These are phyloP conservation scores for Spheniscus mendiculus DNA, from an alignment of 2,113 vertebrate species.

Conservation along the genomic window DNA sequence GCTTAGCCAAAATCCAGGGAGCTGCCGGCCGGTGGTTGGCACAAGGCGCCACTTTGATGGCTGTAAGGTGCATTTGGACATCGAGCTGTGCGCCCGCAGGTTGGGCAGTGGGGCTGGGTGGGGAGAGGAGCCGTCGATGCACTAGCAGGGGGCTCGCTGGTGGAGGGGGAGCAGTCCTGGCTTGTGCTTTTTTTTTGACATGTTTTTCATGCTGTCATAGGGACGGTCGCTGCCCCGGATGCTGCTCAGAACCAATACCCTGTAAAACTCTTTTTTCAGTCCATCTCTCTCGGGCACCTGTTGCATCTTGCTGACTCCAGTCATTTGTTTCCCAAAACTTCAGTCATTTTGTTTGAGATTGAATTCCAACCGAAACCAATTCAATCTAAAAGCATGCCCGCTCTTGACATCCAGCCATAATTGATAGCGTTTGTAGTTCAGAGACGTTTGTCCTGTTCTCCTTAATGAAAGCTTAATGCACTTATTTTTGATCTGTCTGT, in stretches of 20 bases:
- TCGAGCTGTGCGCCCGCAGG: fast-evolving
- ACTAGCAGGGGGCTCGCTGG: fast-evolving
- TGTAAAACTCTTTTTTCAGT: no score
- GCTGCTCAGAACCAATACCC: background rate
- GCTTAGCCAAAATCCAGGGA: background rate
- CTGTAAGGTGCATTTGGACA: background rate
- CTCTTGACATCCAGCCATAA: background rate
- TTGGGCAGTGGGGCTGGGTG: fast-evolving
- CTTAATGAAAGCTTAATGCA: background rate
- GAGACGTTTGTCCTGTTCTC: background rate
- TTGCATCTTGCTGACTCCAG: background rate
- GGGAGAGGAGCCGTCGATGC: background rate
- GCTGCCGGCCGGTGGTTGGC: no score
- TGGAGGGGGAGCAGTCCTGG: background rate
- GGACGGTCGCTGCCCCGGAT: fast-evolving
- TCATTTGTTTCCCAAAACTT: background rate
- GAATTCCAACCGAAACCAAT: background rate
- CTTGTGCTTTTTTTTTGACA: background rate
- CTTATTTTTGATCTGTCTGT: background rate
- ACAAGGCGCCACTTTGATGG: fast-evolving
- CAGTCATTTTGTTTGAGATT: fast-evolving
- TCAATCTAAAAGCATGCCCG: background rate
- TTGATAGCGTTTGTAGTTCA: background rate
- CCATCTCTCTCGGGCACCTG: background rate
- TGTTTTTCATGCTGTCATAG: fast-evolving